Base-by-base conservation (phyloP, 2,888 invertebrate species). In the Drosophila formosana region DNA sequence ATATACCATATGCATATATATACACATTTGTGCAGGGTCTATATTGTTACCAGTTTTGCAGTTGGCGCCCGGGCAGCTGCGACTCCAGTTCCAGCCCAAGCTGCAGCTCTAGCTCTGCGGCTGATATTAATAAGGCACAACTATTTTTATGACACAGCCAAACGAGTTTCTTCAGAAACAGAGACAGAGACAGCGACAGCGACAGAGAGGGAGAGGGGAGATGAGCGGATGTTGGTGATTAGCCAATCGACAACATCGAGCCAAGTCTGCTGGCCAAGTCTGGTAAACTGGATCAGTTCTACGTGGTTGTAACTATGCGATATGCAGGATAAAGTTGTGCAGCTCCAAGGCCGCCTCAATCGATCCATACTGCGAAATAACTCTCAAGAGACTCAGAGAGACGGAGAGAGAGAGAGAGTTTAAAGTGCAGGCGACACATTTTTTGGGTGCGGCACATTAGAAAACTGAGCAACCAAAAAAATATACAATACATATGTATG, bases 171-270 rank as follows among this genome's bases (percentile, higher is more conserved):
- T 57, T 46, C 8, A 30, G 23, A 18, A 23, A 1, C 11, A 43
- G 8, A n/a, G 4, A 53, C n/a, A 50, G 32, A 25, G 11, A 32
- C 32, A 7, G 28, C 4, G 13, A 49, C 41, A 64, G 64, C n/a
- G 46, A 49, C 8, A 30, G 13, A 4, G 41, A 34, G 3, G 32
- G 5, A 28, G 8, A 37, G 26, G 32, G 7, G 8, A 8, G 11
- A 2, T 25, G 65, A 61, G 52, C 81, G 82, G 82, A 84, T 82
- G 82, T 84, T 51, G 77, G 49, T 67, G 82, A 82, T 82, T 82
- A 84, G 83, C 83, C 80, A 78, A 82, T 80, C 76, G 70, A 67
- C 66, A 58, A 52, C 57, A 26, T 13, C 9, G 4, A 46, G 25
- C 34, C 37, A 37, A n/a, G 34, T 37, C 34, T 32, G 47, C 23